These are phyloP conservation scores for Panagrolaimus sp. DNA, from an alignment of 1,140 invertebrate genomes.

Conservation along the genomic window DNA sequence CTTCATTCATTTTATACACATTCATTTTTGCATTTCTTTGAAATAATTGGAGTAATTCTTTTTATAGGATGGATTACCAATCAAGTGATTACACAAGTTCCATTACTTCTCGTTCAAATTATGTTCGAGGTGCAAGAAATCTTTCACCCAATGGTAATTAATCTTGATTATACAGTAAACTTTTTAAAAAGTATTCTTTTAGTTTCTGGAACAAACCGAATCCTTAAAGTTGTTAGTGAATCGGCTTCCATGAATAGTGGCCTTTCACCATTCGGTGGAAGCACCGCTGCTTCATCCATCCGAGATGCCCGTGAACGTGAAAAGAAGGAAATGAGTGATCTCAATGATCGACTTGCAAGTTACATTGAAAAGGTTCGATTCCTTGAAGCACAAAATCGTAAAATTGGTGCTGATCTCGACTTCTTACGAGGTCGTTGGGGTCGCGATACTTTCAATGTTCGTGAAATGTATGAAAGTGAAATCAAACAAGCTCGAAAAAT, in stretches of 20 bases:
- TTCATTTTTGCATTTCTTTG: too few species aligned
- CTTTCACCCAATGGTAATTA: not conserved
- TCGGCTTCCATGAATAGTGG: slow-evolving; percentile 50
- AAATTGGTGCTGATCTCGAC: slow-evolving; percentile 62
- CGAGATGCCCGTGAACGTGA: slow-evolving; percentile 62
- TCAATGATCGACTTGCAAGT: slow-evolving; percentile 63
- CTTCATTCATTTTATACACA: not conserved
- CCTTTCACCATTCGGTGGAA: slow-evolving; percentile 41
- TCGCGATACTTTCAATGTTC: slow-evolving; percentile 62
- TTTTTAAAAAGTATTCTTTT: too few species aligned
- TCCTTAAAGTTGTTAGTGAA: slow-evolving; percentile 58
- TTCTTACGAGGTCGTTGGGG: slow-evolving; percentile 62
- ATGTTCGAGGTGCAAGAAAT: slow-evolving; percentile 43
- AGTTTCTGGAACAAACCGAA: slow-evolving; percentile 29
- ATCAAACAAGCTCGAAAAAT: slow-evolving; percentile 52
- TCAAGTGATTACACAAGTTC: slow-evolving; percentile 52
- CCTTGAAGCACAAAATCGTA: slow-evolving; percentile 63
- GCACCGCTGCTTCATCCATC: slow-evolving; percentile 59
- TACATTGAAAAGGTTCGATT: slow-evolving; percentile 65
- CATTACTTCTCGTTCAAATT: slow-evolving; percentile 47
- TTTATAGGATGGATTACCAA: slow-evolving; percentile 48
- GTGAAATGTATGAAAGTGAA: slow-evolving; percentile 64
- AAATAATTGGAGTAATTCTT: not conserved
- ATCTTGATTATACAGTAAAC: too few species aligned
- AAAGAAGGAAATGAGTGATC: slow-evolving; percentile 63